A percentile compares a stretch with the other conserved stretches of the same genome.
Evolutionary conservation across 2,888 invertebrate species (phyloP).

Genomic region (Mycalesis mineus): DNA sequence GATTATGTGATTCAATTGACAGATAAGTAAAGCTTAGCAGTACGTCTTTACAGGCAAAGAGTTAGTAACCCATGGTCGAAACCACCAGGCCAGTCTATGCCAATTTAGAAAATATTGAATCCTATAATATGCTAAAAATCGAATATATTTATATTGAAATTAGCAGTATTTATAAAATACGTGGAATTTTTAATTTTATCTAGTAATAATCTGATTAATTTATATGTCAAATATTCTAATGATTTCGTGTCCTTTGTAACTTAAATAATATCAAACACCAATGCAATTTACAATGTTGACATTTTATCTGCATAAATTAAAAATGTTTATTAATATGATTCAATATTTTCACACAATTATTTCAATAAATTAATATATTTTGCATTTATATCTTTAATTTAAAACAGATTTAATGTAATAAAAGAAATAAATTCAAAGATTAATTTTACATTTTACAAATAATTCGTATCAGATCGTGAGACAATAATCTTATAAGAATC

Average conservation of each 20-base stretch:
- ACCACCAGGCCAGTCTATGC: too few relatives aligned
- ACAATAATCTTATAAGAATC: conserved; percentile 11
- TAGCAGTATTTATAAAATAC: too few relatives aligned
- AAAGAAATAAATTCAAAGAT: conserved; percentile 9
- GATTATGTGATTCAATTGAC: too few relatives aligned
- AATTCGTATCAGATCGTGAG: conserved; percentile 10
- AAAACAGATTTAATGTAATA: conserved; percentile 13
- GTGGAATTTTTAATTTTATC: neutral
- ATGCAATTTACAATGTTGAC: conserved; percentile 7
- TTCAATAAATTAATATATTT: conserved; percentile 6
- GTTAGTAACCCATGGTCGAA: too few relatives aligned
- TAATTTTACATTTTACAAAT: conserved; percentile 15
- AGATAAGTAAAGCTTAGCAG: too few relatives aligned
- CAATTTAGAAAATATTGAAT: neutral
- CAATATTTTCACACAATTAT: conserved; percentile 14
- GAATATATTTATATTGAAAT: too few relatives aligned
- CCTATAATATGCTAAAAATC: too few relatives aligned
- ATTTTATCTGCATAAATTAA: conserved; percentile 7
- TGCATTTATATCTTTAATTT: conserved; percentile 12
- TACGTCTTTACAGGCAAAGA: too few relatives aligned
- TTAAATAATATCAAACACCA: neutral
- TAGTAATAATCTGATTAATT: neutral
- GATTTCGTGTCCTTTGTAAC: neutral
- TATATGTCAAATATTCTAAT: neutral
- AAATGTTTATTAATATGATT: neutral